These are phyloP conservation scores for Melanerpes formicivorus DNA, from an alignment of 2,113 vertebrate genomes.

Conservation along the genomic window DNA sequence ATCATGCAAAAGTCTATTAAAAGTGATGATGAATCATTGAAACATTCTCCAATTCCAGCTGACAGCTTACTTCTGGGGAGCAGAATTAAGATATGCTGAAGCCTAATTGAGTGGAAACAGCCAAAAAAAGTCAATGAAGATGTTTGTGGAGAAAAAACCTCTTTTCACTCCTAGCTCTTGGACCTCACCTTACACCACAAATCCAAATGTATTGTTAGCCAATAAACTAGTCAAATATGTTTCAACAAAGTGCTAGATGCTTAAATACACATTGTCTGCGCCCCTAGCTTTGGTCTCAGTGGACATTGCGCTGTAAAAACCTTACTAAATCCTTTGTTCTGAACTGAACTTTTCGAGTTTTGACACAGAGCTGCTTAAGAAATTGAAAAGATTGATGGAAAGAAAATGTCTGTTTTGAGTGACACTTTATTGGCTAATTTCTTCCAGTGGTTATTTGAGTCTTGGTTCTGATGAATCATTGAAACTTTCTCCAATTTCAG, in stretches of 20 bases:
- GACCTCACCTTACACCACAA: neutral
- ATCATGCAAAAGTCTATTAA: slow-evolving; percentile 62
- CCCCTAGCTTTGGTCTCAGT: neutral
- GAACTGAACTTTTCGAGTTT: neutral
- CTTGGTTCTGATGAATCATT: neutral
- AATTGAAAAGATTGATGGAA: neutral
- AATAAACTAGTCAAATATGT: neutral
- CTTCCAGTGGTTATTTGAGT: neutral
- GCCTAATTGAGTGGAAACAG: neutral
- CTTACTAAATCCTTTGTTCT: neutral
- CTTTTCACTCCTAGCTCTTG: neutral
- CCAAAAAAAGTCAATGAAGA: neutral
- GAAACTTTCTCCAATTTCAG: neutral
- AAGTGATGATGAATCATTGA: neutral
- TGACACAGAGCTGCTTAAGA: neutral
- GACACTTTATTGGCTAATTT: neutral
- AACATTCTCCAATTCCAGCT: neutral
- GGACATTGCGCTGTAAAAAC: neutral
- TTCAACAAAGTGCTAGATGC: neutral
- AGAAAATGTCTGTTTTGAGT: neutral
- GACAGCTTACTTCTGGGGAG: neutral
- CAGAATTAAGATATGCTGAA: neutral
- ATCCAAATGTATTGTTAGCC: neutral
- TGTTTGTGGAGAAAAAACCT: neutral
- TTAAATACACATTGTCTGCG: neutral